Evolutionary conservation across 2,797 vertebrate species (phyloP).

Genomic region (Ciconia nigra): DNA sequence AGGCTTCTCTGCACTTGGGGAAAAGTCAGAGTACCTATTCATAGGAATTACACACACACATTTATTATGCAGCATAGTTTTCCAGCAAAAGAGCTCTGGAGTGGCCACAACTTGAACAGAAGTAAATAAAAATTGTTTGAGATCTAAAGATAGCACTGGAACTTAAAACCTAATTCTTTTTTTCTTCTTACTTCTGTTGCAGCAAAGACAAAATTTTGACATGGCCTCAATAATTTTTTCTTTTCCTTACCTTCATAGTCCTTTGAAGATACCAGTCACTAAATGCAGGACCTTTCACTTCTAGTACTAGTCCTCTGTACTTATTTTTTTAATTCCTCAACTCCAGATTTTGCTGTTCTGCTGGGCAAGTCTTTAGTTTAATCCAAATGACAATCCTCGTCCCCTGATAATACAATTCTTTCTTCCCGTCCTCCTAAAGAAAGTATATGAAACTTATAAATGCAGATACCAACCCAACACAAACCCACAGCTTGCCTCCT

Average conservation of each 20-base stretch:
- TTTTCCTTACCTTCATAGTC: slow-evolving; percentile 40
- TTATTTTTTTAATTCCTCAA: slow-evolving; percentile 45
- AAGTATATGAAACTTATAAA: slow-evolving; percentile 38
- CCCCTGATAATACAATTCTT: slow-evolving; percentile 33
- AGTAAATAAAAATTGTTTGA: background rate
- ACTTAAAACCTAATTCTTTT: background rate
- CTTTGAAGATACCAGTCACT: slow-evolving; percentile 31
- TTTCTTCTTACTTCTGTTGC: background rate
- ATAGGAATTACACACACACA: background rate
- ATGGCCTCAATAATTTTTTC: background rate
- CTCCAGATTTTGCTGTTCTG: slow-evolving; percentile 48
- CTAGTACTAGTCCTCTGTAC: slow-evolving; percentile 15
- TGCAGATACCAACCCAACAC: slow-evolving; percentile 16
- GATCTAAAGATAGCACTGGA: background rate
- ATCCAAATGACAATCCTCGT: slow-evolving; percentile 41
- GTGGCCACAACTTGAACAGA: background rate
- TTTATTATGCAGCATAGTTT: background rate
- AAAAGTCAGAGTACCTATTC: background rate
- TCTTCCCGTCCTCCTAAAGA: slow-evolving; percentile 43
- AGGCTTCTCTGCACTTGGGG: background rate
- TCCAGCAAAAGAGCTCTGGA: background rate
- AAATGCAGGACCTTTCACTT: slow-evolving; percentile 27
- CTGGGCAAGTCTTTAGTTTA: slow-evolving; percentile 50
- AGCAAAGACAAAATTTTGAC: slow-evolving; percentile 1
- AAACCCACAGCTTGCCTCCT: slow-evolving; percentile 33